Conservation (phyloP, 2,797 vertebrate species). For the Parauchenoglanis ngamensis region DNA sequence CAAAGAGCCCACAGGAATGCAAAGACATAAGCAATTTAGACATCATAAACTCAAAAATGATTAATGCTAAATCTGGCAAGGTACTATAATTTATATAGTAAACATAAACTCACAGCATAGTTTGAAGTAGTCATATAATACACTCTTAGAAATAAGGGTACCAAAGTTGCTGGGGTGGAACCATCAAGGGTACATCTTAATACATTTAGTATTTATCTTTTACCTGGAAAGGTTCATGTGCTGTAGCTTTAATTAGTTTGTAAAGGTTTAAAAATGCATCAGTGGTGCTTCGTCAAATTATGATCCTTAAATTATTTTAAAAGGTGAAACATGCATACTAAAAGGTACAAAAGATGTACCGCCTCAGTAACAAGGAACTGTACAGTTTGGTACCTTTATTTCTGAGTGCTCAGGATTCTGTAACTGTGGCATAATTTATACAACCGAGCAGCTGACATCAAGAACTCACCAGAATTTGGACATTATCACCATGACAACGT, state of each 20-base stretch:
- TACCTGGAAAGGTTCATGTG: background rate
- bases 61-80: background rate
- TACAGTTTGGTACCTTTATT: background rate
- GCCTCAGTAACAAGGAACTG: background rate
- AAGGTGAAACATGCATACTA: background rate
- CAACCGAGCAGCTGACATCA: conserved; percentile 1
- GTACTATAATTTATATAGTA: background rate
- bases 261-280: background rate
- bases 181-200: background rate
- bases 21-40: background rate
- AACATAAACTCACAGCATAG: background rate
- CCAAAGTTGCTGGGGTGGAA: background rate
- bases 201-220: background rate
- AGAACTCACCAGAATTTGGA: conserved; percentile 21
- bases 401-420: background rate
- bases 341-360: background rate
- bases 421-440: background rate
- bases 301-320: background rate
- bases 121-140: background rate
- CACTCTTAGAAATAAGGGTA: background rate
- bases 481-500: conserved; percentile 10
- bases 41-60: background rate
- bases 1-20: background rate
- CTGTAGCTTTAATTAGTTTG: background rate
- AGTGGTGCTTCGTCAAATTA: background rate